Conservation (phyloP, 2,113 vertebrate species). For the Amblyornis subalaris region DNA sequence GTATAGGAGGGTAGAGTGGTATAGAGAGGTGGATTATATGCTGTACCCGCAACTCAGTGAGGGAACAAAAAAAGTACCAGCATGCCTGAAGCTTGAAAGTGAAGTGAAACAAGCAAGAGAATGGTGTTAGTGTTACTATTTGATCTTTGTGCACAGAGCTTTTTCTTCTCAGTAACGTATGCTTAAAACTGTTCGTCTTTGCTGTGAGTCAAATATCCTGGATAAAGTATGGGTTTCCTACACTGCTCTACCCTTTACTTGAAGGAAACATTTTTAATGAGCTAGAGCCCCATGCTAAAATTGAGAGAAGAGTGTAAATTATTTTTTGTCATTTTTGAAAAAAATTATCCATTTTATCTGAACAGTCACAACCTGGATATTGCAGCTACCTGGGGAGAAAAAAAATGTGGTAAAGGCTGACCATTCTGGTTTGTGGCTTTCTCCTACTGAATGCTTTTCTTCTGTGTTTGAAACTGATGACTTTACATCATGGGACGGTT, state of each 20-base stretch:
- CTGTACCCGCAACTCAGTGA: neutral
- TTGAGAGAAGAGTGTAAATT: neutral
- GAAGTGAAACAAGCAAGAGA: neutral
- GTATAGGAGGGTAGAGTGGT: neutral
- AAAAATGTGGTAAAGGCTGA: neutral
- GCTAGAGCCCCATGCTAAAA: neutral
- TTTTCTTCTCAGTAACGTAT: neutral
- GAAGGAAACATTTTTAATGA: neutral
- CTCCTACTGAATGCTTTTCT: neutral
- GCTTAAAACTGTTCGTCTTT: neutral
- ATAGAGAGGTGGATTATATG: neutral
- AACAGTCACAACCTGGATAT: neutral
- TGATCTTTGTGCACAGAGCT: neutral
- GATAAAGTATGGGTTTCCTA: rapidly evolving
- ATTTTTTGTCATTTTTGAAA: neutral
- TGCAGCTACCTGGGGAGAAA: neutral
- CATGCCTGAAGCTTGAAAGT: neutral
- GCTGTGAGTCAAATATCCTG: neutral
- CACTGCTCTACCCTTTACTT: neutral
- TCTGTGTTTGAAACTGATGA: neutral
- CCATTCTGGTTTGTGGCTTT: neutral
- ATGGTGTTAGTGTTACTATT: neutral
- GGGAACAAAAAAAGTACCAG: neutral
- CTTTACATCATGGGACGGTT: neutral
- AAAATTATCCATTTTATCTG: neutral